Base-by-base conservation (phyloP, 2,113 vertebrate genomes). In the Dendrocopos noguchii region DNA sequence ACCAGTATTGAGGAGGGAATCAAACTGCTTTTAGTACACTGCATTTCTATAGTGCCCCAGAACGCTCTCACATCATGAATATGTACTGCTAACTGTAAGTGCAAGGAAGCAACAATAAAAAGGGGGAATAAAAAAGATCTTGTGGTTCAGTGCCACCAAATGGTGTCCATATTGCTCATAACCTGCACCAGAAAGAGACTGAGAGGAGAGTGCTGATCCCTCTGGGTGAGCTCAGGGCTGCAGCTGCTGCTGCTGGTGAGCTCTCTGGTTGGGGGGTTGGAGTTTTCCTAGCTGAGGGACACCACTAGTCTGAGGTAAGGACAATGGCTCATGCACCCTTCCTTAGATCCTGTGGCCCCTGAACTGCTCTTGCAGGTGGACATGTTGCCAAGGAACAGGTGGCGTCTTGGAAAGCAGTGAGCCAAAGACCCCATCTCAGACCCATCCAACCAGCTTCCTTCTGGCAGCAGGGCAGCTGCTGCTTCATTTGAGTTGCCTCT, bases 341-440 rank as follows among this genome's bases (percentile, higher is more conserved):
- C 7, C 31, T 53, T 28, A 0, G 1, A 22, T 39, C 53, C 60
- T 31, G 9, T 11, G 16, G 11, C 11, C 8, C 50, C 22, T 12
- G 25, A 33, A n/a, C 44, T 27, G 25, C 24, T 56, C 70, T 70
- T 70, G 59, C 46, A n/a, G 31, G 31, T 34, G 15, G 7, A 5
- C n/a, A 16, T 3, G 7, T 28, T 21, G 56, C 60, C 22, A 60
- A 9, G 29, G 55, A 44, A 46, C n/a, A 63, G 34, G 21, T 59
- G 71, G 28, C 75, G 80, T 3, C 0, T 0, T 1, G 1, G 25
- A 3, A 75, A 21, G 52, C 2, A 2, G 52, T 24, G 44, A 72
- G 31, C 22, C 64, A 56, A 42, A 74, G n/a, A 57, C 15, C 13
- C 20, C 7, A 18, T 36, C n/a, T 31, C 27, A 29, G 27, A 7